Evolutionary conservation across 2,797 vertebrate genomes (phyloP).

Genomic region (Typhlichthys subterraneus): DNA sequence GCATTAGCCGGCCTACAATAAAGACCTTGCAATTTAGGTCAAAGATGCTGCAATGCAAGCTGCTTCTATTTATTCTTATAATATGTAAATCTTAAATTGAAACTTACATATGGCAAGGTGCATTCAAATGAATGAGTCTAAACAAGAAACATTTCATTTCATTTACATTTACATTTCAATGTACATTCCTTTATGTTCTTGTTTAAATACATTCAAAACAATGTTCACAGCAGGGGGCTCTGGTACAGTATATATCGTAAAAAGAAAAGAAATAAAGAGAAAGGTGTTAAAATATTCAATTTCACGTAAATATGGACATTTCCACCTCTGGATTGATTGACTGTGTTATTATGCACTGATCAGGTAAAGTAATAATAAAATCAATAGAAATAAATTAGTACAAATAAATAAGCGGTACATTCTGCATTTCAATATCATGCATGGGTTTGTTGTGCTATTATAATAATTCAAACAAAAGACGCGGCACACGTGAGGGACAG

Average conservation of each 20-base stretch:
- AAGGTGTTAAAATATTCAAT: no score
- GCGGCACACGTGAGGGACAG: slow-evolving; percentile 6
- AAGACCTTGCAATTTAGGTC: slow-evolving; percentile 77
- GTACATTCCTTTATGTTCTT: no score
- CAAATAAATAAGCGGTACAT: background rate
- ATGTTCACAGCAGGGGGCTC: no score
- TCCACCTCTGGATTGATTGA: no score
- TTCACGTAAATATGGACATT: no score
- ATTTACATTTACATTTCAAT: no score
- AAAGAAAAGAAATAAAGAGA: no score
- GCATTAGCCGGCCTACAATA: slow-evolving; percentile 71
- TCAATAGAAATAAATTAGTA: background rate
- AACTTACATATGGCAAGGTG: slow-evolving; percentile 37
- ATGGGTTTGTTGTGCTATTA: background rate
- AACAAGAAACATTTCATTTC: slow-evolving; percentile 9
- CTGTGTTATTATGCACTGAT: background rate
- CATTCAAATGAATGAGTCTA: slow-evolving; percentile 37
- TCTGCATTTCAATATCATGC: slow-evolving; percentile 24
- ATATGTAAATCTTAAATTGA: slow-evolving; percentile 29
- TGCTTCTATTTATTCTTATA: slow-evolving; percentile 45
- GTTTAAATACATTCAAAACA: no score
- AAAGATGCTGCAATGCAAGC: slow-evolving; percentile 70
- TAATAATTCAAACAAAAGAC: slow-evolving; percentile 15
- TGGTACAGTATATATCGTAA: no score
- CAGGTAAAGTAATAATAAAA: background rate